Base-by-base conservation (phyloP, 2,113 vertebrate species). In the Leucosticte australis region DNA sequence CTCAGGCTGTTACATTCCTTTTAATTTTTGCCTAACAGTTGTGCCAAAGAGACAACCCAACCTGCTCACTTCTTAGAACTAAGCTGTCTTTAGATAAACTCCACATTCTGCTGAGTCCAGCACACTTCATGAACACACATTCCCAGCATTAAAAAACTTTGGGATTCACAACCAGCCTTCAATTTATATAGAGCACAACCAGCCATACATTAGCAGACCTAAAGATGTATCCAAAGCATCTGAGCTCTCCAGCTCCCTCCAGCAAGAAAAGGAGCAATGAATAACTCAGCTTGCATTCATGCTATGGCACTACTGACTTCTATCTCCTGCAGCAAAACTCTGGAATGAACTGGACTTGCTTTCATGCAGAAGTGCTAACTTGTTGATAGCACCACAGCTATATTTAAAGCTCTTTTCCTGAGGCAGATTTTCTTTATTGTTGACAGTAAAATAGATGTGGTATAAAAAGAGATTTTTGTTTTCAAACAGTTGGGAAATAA, bases 391-490 rank as follows among this genome's bases (percentile, higher is more conserved):
- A 75, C 22, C 55, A 68, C 22, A 75, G 30, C 56, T 90, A 33
- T 81, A 87, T 57, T 94, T 73, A 80, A 78, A 87, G 82, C 33
- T 89, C 39, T 94, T 83, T 87, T 86, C 90, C 62, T 31, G 14
- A 91, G 89, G 92, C 85, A 87, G 39, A 2, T 77, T 79, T 85
- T 74, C n/a, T 88, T 91, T 95, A 24, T 73, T 68, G 19, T 93
- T 82, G 47, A 89, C 78, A 91, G 52, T 47, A 86, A 96, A 94
- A 71, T 77, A 62, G 27, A 95, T 57, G 50, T 9, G 16, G 50
- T 88, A 55, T 81, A 67, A 87, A 87, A 92, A 89, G 57, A 63
- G 28, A 49, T 64, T 92, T 68, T 89, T 83, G 59, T 92, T 90
- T 95, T 89, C 56, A 73, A 65, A 63, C 7, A 73, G 16, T 57